phyloP scores from a whole-genome alignment of 2,888 invertebrate genomes.

The Melipona bicolor region DNA sequence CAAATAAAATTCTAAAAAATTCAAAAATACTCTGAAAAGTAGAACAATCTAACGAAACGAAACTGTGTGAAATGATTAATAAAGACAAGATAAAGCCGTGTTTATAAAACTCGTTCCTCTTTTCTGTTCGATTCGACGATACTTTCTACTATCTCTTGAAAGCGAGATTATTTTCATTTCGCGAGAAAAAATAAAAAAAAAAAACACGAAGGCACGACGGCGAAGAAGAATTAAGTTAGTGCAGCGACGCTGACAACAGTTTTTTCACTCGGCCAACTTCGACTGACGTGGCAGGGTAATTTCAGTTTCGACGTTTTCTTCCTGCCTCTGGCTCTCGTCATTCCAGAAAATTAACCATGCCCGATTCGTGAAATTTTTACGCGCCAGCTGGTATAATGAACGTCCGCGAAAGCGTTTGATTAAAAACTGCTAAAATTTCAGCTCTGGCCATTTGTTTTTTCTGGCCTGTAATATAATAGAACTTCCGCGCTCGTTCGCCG shows the following conservation, averaged over 20 bases:
- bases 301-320: slow-evolving; percentile 15
- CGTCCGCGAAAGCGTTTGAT: slow-evolving; percentile 24
- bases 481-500: not conserved
- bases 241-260: not conserved
- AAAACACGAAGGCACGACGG: no score
- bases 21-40: not conserved
- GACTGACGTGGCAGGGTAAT: not conserved
- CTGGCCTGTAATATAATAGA: slow-evolving; percentile 25
- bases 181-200: not conserved
- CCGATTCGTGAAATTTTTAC: slow-evolving; percentile 42
- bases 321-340: not conserved
- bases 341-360: slow-evolving; percentile 16
- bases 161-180: not conserved
- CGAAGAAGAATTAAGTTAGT: no score
- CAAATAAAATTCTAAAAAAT: no score
- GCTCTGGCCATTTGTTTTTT: not conserved
- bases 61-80: not conserved
- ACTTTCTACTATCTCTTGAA: not conserved
- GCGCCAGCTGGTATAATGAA: slow-evolving; percentile 18
- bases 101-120: not conserved
- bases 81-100: not conserved
- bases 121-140: not conserved
- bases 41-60: not conserved
- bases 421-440: slow-evolving; percentile 39
- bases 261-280: not conserved